These are phyloP conservation scores for Oreochromis grahami DNA, from an alignment of 2,797 vertebrate genomes.

Conservation along the genomic window DNA sequence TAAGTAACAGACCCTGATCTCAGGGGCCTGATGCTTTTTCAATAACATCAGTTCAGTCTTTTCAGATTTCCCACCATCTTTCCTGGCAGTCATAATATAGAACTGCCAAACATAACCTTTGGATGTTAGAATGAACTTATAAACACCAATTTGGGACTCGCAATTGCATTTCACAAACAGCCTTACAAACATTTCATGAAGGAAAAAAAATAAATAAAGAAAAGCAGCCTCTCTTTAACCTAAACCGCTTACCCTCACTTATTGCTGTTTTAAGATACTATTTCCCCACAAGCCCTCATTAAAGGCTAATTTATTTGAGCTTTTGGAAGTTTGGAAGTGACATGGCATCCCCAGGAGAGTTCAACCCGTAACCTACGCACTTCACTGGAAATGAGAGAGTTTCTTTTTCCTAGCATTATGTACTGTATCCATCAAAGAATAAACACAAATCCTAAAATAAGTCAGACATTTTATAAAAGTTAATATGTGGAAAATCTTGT, in stretches of 20 bases:
- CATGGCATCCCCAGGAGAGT: conserved; percentile 11
- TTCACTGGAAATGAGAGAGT: background rate
- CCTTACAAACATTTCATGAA: background rate
- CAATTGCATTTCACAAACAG: background rate
- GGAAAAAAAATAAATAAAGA: background rate
- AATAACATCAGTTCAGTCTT: background rate
- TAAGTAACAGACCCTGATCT: background rate
- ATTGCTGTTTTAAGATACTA: conserved; percentile 5
- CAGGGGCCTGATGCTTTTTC: background rate
- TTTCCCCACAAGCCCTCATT: conserved; percentile 28
- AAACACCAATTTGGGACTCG: background rate
- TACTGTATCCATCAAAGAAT: background rate
- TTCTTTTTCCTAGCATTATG: background rate
- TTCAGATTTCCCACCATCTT: background rate
- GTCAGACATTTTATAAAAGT: background rate
- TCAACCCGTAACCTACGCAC: conserved; percentile 6
- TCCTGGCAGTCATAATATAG: background rate
- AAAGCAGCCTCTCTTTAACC: background rate
- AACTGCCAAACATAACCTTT: conserved; percentile 26
- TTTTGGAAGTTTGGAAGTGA: conserved; percentile 24
- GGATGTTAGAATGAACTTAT: background rate
- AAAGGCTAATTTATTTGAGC: conserved; percentile 22
- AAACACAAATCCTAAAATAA: background rate
- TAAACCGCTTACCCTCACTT: conserved; percentile 1
- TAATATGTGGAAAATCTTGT: background rate